Evolutionary conservation across 2,113 vertebrate genomes (phyloP).

Genomic region (Morone saxatilis): DNA sequence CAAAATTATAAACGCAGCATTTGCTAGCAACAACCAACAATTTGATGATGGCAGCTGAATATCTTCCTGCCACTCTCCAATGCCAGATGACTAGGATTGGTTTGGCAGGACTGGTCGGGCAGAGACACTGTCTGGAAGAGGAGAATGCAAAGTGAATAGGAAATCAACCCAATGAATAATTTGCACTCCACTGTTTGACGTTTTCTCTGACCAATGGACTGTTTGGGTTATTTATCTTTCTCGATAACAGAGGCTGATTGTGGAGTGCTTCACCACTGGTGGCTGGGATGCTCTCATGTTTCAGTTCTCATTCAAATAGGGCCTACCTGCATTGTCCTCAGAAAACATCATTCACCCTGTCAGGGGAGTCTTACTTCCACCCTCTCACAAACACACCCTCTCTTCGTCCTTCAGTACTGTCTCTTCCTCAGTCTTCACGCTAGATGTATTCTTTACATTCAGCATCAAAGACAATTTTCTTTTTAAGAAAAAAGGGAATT

Average conservation of each 20-base stretch:
- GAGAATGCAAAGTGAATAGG: slow-evolving; percentile 65
- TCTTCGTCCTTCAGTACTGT: slow-evolving; percentile 49
- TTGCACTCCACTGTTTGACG: slow-evolving; percentile 54
- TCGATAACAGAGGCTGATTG: slow-evolving; percentile 71
- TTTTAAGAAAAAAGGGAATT: neutral
- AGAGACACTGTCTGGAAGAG: slow-evolving; percentile 60
- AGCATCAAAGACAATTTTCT: slow-evolving; percentile 17
- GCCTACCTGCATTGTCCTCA: slow-evolving; percentile 77
- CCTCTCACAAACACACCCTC: slow-evolving; percentile 40
- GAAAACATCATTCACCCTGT: slow-evolving; percentile 72
- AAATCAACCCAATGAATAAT: slow-evolving; percentile 75
- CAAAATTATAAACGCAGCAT: slow-evolving; percentile 28
- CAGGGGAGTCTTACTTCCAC: slow-evolving; percentile 72
- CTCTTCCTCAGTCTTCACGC: slow-evolving; percentile 12
- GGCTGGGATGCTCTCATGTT: slow-evolving; percentile 78
- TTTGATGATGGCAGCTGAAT: slow-evolving; percentile 59
- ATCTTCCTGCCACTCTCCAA: slow-evolving; percentile 41
- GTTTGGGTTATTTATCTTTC: slow-evolving; percentile 74
- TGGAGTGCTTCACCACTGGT: slow-evolving; percentile 60
- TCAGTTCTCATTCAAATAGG: slow-evolving; percentile 73
- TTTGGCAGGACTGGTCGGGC: slow-evolving; percentile 44
- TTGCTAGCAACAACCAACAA: slow-evolving; percentile 46
- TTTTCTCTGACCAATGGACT: slow-evolving; percentile 57
- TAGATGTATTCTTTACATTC: neutral
- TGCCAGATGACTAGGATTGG: slow-evolving; percentile 50